Evolutionary conservation across 92 coral and sea anemone genomes (phyloP), one percentile per base, ranked within the genome.

Genomic region (Porites cylindrica): DNA sequence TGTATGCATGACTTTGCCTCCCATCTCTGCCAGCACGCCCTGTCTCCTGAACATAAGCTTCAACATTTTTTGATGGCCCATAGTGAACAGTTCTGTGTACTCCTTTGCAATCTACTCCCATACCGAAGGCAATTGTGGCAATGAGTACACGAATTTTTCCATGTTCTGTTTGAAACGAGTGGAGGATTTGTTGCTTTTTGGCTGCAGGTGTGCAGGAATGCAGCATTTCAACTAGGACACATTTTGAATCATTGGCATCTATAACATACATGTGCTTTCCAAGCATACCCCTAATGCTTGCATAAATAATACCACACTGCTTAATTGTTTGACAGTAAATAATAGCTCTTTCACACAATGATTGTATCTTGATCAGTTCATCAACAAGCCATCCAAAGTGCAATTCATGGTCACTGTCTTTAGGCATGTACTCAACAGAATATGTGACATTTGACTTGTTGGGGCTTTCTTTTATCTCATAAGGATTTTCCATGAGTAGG

Each of bases 81-180:
- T 80, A 81, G 56, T 82, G 85, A 32, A 88, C 75, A 70, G 82
- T 26, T 19, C 76, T 85, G 72, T 82, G 70, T 0, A 85, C 93
- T 24, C 80, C 80, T 51, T 86, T 90, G 21, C 90, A 86, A 38
- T 90, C 76, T 18, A 90, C 84, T 24, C 90, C 86, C 93, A 89
- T 85, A 13, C 92, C 93, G 65, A 90, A 90, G 12, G 93, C 93
- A 75, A 90, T 76, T 2, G 88, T 86, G 32, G 87, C 87, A 61
- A 90, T 75, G 17, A 90, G 66, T 1, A 85, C 18, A 13, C 91
- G 58, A 5, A 90, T 17, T 12, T 75, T 84, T 53, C 88, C 93
- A 53, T 85, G 52, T 43, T 51, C 62, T 23, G 64, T 16, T 8
- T 84, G 60, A 82, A 90, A 85, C 0, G 83, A 77, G 66, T 79